Base-by-base conservation (phyloP, 2,113 vertebrate species). In the Periophthalmodon schlosseri region DNA sequence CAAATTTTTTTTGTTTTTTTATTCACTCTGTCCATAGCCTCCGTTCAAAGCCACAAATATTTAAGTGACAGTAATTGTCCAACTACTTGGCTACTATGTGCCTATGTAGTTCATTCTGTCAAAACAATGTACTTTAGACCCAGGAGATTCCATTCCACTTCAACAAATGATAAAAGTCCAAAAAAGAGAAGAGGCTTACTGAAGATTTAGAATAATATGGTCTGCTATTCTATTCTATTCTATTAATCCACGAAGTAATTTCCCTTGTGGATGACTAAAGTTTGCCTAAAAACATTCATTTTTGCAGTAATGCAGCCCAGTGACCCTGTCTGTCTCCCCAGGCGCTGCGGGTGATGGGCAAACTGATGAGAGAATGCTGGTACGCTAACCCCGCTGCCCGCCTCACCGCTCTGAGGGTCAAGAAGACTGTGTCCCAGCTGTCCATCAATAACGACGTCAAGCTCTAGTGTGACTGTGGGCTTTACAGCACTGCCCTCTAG, bases 281-380 rank as follows among this genome's bases (percentile, higher is more conserved):
- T 49, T 16, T 49, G 49, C 15, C 5, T 1, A 18, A 50, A 50
- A 50, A 50, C 2, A 18, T 20, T 1, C 5, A 54, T 54, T 13
- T 60, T 33, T 20, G 12, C 34, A 65, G 33, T 20, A 4, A n/a
- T 39, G 9, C 28, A 39, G 18, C 33, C 2, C 1, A 2, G 1
- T 21, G 10, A 44, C 21, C 4, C 16, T 1, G 0, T n/a, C n/a
- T 4, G 71, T 44, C 56, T 18, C 64, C 14, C 33, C 77, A 99
- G 97, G 96, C 95, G 0, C 94, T 99, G 78, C 94, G 96, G 49
- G 94, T 97, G 57, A 95, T 99, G 93, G 97, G 97, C 54, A 93
- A 96, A 82, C 90, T 99, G 77, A 99, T 99, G 96, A 94, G 97
- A 0, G 98, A 99, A 78, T 98, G 98, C 85, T 99, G 98, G 97